Evolutionary conservation across 2,113 vertebrate species (phyloP).

Genomic region (Elaphurus davidianus): DNA sequence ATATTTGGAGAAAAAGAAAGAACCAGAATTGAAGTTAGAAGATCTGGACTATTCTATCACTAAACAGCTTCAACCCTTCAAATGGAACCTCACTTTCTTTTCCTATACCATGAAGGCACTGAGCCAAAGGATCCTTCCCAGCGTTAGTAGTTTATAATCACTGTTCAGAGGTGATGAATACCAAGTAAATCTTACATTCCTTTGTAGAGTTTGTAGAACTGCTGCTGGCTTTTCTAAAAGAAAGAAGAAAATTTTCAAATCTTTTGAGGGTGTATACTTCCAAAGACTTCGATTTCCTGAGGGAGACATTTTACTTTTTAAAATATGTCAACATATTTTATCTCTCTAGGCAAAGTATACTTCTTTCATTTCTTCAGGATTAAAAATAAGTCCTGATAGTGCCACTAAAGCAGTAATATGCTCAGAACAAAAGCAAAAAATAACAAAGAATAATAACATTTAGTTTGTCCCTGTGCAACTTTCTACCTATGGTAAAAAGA

Average conservation of each 20-base stretch:
- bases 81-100: neutral
- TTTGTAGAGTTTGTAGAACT: neutral
- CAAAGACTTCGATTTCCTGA: slow-evolving; percentile 12
- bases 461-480: neutral
- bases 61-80: neutral
- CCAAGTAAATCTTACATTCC: neutral
- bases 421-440: neutral
- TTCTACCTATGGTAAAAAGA: neutral
- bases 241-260: neutral
- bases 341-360: slow-evolving; percentile 4
- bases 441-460: neutral
- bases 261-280: neutral
- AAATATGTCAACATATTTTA: slow-evolving; percentile 26
- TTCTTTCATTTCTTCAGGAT: slow-evolving; percentile 28
- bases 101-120: neutral
- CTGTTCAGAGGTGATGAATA: neutral
- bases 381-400: slow-evolving; percentile 42
- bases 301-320: neutral
- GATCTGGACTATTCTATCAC: neutral
- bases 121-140: neutral
- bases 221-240: neutral
- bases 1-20: neutral
- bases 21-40: neutral
- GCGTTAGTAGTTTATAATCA: neutral
- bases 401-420: neutral